A percentile compares a stretch with the other conserved stretches of the same genome.
Conservation (phyloP, 2,113 vertebrate genomes). For the Sphyrna mokarran region DNA sequence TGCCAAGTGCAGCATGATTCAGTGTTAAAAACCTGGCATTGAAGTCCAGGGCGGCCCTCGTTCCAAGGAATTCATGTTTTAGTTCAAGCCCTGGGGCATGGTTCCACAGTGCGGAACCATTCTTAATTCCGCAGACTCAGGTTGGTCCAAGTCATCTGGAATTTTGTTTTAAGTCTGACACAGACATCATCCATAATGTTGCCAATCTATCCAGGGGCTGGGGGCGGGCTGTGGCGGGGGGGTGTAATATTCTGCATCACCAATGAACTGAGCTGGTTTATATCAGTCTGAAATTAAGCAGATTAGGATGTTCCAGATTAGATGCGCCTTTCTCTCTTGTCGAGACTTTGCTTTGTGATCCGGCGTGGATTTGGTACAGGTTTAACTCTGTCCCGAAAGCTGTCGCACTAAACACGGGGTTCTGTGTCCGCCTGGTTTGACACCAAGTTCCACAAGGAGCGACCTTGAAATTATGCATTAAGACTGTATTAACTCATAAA, state of each 20-base stretch:
- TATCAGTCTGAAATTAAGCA: background rate
- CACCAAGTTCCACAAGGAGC: background rate
- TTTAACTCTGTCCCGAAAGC: background rate
- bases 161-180: conserved; percentile 8
- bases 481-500: background rate
- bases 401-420: background rate
- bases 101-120: background rate
- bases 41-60: background rate
- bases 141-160: conserved; percentile 24
- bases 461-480: background rate
- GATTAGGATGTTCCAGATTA: background rate
- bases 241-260: background rate
- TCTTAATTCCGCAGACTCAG: conserved; percentile 25
- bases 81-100: background rate
- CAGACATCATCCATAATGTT: background rate
- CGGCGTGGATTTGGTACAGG: background rate
- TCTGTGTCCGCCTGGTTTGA: background rate
- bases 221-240: too few species aligned
- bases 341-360: background rate
- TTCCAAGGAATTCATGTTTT: conserved; percentile 35
- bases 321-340: too few species aligned
- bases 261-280: background rate
- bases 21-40: conserved; percentile 18
- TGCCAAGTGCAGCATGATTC: conserved; percentile 31
- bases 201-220: background rate